phyloP scores from a whole-genome alignment of 2,888 invertebrate genomes.

The Sycophila texana region DNA sequence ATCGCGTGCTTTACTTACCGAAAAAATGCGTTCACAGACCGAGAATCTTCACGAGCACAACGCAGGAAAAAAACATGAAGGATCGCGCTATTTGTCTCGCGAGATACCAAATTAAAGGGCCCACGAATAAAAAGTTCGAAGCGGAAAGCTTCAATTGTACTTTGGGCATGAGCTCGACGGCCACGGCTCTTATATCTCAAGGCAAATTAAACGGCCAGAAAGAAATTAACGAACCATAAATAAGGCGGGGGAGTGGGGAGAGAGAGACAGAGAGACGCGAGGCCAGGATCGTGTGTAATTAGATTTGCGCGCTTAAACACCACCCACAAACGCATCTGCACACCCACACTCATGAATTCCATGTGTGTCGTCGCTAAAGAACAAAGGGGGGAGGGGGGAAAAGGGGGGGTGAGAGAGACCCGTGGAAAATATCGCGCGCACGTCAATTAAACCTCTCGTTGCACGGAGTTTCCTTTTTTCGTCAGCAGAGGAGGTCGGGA shows the following conservation, averaged over 20 bases:
- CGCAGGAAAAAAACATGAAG: neutral
- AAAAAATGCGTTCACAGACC: no score
- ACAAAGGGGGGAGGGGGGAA: constrained; percentile 9
- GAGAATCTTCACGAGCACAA: no score
- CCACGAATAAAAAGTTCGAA: no score
- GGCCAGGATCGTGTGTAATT: constrained; percentile 50
- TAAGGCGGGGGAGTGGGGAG: constrained; percentile 18
- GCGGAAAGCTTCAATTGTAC: neutral
- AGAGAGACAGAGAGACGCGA: neutral
- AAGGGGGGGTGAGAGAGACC: neutral
- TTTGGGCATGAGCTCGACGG: neutral
- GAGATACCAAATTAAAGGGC: no score
- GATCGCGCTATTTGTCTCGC: neutral
- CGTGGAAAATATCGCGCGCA: neutral
- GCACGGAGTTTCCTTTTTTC: neutral
- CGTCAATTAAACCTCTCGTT: constrained; percentile 15
- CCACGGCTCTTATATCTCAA: constrained; percentile 19
- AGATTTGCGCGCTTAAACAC: constrained; percentile 47
- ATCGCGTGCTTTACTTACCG: no score
- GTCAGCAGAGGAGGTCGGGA: neutral
- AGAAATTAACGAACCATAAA: constrained; percentile 53
- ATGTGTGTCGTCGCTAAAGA: constrained; percentile 24
- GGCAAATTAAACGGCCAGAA: constrained; percentile 42
- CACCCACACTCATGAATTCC: constrained; percentile 43
- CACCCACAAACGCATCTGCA: constrained; percentile 31